These are phyloP conservation scores for Habroteleia sp. DNA, from an alignment of 2,888 invertebrate species.

Conservation along the genomic window DNA sequence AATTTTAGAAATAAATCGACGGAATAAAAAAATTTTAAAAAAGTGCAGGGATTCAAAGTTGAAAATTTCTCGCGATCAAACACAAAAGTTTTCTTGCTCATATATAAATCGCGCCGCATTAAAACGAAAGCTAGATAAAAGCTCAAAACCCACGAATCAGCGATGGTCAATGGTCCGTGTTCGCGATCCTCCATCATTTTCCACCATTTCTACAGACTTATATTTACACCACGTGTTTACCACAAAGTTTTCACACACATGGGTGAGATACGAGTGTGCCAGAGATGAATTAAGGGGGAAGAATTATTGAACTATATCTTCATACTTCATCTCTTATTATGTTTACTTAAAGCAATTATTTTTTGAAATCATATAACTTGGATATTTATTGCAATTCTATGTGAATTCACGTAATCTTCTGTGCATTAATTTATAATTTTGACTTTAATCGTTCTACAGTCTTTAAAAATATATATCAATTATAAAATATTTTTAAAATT, in stretches of 20 bases:
- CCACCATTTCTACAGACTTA: slow-evolving; percentile 45
- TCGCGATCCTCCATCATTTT: slow-evolving; percentile 55
- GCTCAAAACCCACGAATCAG: slow-evolving; percentile 49
- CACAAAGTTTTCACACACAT: slow-evolving; percentile 36
- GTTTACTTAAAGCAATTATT: slow-evolving; percentile 4
- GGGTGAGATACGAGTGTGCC: neutral
- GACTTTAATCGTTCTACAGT: too few relatives aligned
- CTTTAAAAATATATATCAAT: too few relatives aligned
- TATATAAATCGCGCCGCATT: slow-evolving; percentile 49
- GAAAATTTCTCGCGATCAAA: slow-evolving; percentile 43
- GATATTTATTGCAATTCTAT: too few relatives aligned
- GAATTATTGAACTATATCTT: neutral
- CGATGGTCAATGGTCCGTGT: slow-evolving; percentile 56
- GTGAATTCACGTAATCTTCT: too few relatives aligned
- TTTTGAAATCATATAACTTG: slow-evolving; percentile 3
- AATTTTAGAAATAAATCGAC: slow-evolving; percentile 31
- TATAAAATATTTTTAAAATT: too few relatives aligned
- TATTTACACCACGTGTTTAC: slow-evolving; percentile 55
- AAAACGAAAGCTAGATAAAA: slow-evolving; percentile 50
- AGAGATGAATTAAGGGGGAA: neutral
- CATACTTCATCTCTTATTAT: neutral
- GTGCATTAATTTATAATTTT: too few relatives aligned
- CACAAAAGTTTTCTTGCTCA: slow-evolving; percentile 41
- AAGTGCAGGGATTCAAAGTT: slow-evolving; percentile 34
- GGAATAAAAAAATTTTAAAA: slow-evolving; percentile 26